phyloP scores from a whole-genome alignment of 2,797 vertebrate genomes.

The Microctenopoma lineatum region DNA sequence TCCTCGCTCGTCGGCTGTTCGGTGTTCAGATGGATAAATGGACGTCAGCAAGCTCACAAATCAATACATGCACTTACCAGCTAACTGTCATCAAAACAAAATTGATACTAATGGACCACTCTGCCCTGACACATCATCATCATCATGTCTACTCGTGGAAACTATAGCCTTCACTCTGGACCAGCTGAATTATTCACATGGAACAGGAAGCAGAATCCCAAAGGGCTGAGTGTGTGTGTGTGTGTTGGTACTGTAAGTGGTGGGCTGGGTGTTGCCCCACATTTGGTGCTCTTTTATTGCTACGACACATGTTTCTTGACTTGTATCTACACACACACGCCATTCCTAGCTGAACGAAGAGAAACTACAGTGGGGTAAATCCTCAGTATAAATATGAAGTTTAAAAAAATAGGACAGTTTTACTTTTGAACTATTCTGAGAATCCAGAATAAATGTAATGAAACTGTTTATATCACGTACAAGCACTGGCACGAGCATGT shows the following conservation, averaged over 20 bases:
- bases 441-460: too few species aligned
- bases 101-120: constrained; percentile 78
- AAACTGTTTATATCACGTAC: too few species aligned
- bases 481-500: too few species aligned
- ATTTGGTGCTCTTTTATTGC: constrained; percentile 34
- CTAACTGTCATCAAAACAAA: constrained; percentile 65
- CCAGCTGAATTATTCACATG: constrained; percentile 74
- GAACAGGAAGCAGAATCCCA: constrained; percentile 76
- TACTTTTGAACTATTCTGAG: too few species aligned
- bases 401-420: too few species aligned
- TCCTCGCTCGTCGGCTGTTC: constrained; percentile 43
- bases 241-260: constrained; percentile 18
- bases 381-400: too few species aligned
- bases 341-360: too few species aligned
- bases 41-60: constrained; percentile 61
- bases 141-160: constrained; percentile 49
- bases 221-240: constrained; percentile 24
- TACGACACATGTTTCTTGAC: not conserved
- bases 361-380: too few species aligned
- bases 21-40: constrained; percentile 57
- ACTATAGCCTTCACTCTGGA: constrained; percentile 61
- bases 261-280: constrained; percentile 37
- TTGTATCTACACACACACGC: constrained; percentile 7
- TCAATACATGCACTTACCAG: constrained; percentile 79
- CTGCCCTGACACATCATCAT: constrained; percentile 33